Conservation (phyloP, 2,888 invertebrate species). For the Eupithecia subfuscata region DNA sequence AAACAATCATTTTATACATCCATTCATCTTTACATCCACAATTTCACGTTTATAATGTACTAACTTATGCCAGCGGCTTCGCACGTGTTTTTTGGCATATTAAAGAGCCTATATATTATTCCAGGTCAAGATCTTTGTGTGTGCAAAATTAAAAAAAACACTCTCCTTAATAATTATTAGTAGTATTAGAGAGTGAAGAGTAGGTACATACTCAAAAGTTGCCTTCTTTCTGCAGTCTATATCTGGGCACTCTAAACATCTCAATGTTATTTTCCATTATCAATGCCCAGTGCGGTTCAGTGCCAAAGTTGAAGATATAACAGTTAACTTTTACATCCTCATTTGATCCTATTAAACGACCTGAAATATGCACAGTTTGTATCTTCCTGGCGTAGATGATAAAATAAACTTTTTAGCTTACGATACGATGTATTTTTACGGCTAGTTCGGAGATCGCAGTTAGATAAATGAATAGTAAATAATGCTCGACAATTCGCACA, state of each 20-base stretch:
- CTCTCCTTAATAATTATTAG: too few relatives aligned
- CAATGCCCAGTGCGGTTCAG: conserved; percentile 33
- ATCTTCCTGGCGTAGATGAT: conserved; percentile 12
- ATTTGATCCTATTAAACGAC: conserved; percentile 58
- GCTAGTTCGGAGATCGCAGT: too few relatives aligned
- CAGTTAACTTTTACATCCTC: conserved; percentile 60
- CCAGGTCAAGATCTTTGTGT: too few relatives aligned
- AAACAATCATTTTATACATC: background rate
- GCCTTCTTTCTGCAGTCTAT: too few relatives aligned
- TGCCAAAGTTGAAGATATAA: conserved; percentile 53
- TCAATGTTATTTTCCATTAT: conserved; percentile 31
- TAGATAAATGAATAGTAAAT: background rate
- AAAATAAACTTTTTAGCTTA: conserved; percentile 1
- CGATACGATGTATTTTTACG: background rate
- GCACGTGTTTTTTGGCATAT: too few relatives aligned
- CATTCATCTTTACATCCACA: background rate
- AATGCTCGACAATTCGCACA: background rate
- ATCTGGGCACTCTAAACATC: background rate
- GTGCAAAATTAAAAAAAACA: too few relatives aligned
- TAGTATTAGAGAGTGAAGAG: too few relatives aligned
- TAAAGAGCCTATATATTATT: too few relatives aligned
- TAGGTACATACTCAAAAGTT: background rate
- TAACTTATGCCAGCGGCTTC: too few relatives aligned
- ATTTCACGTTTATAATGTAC: background rate
- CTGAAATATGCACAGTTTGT: conserved; percentile 39